A percentile compares a stretch with the other conserved stretches of the same genome.
phyloP scores from a whole-genome alignment of 2,797 vertebrate genomes.

The Clarias pachynema region DNA sequence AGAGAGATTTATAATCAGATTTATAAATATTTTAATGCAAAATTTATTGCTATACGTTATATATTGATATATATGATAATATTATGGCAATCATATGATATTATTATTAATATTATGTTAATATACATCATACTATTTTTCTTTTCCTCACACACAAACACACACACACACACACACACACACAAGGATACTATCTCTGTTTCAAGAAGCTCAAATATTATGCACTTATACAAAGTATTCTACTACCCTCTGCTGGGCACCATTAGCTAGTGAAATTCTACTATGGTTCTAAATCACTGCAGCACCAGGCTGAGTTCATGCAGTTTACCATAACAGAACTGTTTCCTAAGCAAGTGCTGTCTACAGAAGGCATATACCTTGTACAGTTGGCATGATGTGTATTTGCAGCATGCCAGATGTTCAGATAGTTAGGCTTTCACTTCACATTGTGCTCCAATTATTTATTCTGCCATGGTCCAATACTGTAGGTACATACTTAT shows the following conservation, averaged over 20 bases:
- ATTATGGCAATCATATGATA: too few relatives aligned
- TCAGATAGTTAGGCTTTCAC: background rate
- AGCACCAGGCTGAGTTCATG: background rate
- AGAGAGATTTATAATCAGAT: too few relatives aligned
- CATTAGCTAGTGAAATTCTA: background rate
- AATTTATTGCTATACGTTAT: too few relatives aligned
- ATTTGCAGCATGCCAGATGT: background rate
- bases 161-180: background rate
- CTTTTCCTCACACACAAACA: background rate
- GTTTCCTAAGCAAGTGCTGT: background rate
- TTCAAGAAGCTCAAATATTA: background rate
- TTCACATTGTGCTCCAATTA: background rate
- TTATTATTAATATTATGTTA: too few relatives aligned
- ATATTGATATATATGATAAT: too few relatives aligned
- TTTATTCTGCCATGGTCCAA: background rate
- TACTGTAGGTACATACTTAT: background rate
- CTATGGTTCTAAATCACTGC: background rate
- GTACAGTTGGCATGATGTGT: background rate
- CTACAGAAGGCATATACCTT: background rate
- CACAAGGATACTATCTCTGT: background rate
- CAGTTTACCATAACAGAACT: background rate
- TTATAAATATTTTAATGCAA: too few relatives aligned
- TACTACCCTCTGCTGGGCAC: conserved; percentile 63
- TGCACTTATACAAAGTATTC: background rate
- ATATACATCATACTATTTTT: too few relatives aligned